Evolutionary conservation across 2,888 invertebrate genomes (phyloP), one percentile per base, ranked within the genome.

Genomic region (Leistus spinibarbis): DNA sequence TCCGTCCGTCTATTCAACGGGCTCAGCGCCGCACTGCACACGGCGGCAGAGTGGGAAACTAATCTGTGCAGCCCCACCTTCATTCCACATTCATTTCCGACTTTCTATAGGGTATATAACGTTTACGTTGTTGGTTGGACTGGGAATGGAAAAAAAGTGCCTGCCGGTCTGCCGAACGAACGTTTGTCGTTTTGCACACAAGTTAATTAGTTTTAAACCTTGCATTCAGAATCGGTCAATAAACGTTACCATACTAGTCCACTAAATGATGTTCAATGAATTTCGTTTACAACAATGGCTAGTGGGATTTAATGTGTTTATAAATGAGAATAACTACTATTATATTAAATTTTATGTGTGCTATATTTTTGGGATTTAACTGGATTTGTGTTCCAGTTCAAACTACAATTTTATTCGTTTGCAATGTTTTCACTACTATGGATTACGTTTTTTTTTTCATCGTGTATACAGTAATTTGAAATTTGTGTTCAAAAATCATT

Each of bases 11-110:
- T 68, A 68, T 68, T 68, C 68, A 68, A 7, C 53, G 40, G n/a
- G 16, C 17, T 22, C 67, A 54, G 17, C 66, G 40, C 56, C 24
- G 24, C 60, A 22, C 22, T 53, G 56, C 24, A n/a, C 57, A 23
- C 60, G 16, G 24, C 54, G 62, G 54, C 23, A n/a, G 23, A 19
- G 57, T 19, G 65, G 73, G 73, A 24, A 73, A 73, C 67, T 73
- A 73, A 73, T 73, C 73, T 67, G 73, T 73, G 53, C 19, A 23
- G 24, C 73, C 67, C 73, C 57, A 73, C 73, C 66, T 66, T 73
- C 73, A 73, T 73, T 73, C 62, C 67, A 67, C 73, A 73, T 73
- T 73, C 73, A 73, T 73, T 73, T 67, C 73, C 73, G 73, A 73
- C 67, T 73, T 73, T 73, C 73, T 73, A 73, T 73, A 73, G 73